Base-by-base conservation (phyloP, 2,797 vertebrate genomes). In the Micrastur ruficollis region DNA sequence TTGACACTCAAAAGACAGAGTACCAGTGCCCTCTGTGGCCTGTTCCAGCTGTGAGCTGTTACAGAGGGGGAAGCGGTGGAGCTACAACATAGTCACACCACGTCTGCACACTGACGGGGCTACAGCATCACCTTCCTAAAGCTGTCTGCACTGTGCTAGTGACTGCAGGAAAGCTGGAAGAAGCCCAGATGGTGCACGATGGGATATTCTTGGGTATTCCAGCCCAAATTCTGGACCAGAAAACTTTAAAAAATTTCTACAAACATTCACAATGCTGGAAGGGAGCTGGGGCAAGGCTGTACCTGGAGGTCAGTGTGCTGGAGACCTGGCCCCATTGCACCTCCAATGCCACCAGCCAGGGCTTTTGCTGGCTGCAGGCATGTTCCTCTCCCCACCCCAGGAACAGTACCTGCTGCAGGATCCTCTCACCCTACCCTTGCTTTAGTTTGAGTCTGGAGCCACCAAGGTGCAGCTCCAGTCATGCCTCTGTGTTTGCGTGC, bases 31-130 rank as follows among this genome's bases (percentile, higher is more conserved):
- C 67, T 85, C 34, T 44, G 86, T 44, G 86, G n/a, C 55, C 42
- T 1, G 0, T 63, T 68, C 50, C 55, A 84, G 70, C 50, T 40
- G 4, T 2, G 29, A 74, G 29, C 65, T 83, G n/a, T 13, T 26
- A 3, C 21, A 36, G 47, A 76, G 23, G 36, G 46, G 81, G 68
- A 15, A 18, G 21, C 2, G 1, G 25, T 5, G 56, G 26, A 29
- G 25, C 62, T 47, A 29, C 31, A 44, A 13, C 5, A 12, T 3
- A 0, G 21, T 40, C 55, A 15, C 3, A 20, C 42, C 14, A 4
- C 0, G 1, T 2, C 46, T 68, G 5, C 6, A 1, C 0, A 8
- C 25, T 20, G 71, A 58, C 18, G n/a, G 36, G 26, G 29, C 50
- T 26, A 11, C 44, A 78, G 40, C 55, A 52, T 8, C 70, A 8